These are phyloP conservation scores for Meteorus colon DNA, from an alignment of 2,888 invertebrate genomes.

Conservation along the genomic window DNA sequence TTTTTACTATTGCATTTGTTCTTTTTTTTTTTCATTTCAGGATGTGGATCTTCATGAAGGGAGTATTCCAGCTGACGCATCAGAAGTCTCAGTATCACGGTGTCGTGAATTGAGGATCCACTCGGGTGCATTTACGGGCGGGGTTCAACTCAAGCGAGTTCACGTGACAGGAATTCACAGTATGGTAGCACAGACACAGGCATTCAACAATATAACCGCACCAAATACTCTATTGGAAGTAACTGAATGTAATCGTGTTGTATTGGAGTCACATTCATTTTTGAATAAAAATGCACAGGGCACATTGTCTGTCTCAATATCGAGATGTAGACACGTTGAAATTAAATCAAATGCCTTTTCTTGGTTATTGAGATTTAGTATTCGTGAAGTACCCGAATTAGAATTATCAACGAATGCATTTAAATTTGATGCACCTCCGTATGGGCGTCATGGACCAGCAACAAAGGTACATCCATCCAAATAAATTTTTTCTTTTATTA, in stretches of 20 bases:
- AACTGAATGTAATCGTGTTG: constrained; percentile 76
- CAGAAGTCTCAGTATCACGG: constrained; percentile 77
- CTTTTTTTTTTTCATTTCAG: constrained; percentile 56
- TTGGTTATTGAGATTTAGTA: constrained; percentile 78
- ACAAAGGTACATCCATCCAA: constrained; percentile 62
- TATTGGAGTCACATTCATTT: constrained; percentile 80
- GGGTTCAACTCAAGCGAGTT: constrained; percentile 76
- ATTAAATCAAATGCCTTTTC: constrained; percentile 80
- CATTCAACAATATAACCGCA: constrained; percentile 78
- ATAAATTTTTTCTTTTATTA: too few relatives aligned
- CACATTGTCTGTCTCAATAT: constrained; percentile 78
- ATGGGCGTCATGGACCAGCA: constrained; percentile 80
- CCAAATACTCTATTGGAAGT: constrained; percentile 78
- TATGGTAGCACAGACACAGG: constrained; percentile 76
- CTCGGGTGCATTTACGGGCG: constrained; percentile 76
- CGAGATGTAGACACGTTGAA: constrained; percentile 76
- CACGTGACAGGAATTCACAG: constrained; percentile 75
- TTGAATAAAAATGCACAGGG: constrained; percentile 76
- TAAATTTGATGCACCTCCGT: constrained; percentile 77
- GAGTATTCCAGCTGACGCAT: constrained; percentile 77
- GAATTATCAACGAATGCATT: constrained; percentile 79
- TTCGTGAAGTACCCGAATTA: constrained; percentile 77
- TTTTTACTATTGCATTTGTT: constrained; percentile 3
- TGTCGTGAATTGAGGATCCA: constrained; percentile 76
- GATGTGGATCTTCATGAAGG: constrained; percentile 71